Evolutionary conservation across 2,113 vertebrate species (phyloP).

Genomic region (Numenius arquata): DNA sequence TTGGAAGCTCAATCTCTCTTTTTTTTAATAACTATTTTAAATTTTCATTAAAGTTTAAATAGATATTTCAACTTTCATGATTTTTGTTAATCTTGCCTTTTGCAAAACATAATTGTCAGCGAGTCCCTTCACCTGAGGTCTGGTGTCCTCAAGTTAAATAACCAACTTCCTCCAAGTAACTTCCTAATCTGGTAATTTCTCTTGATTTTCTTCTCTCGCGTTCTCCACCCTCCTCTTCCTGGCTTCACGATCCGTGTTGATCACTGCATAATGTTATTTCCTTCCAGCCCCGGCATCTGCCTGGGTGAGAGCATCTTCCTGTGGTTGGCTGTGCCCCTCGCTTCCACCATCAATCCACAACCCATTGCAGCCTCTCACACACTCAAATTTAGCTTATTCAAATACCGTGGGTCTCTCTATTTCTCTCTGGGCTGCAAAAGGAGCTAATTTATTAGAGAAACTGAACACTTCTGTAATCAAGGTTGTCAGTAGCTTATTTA

Average conservation of each 20-base stretch:
- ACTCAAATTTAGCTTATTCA: constrained; percentile 38
- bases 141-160: neutral
- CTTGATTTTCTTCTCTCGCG: neutral
- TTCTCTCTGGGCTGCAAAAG: constrained; percentile 27
- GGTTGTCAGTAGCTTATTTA: neutral
- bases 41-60: neutral
- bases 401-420: neutral
- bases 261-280: constrained; percentile 46
- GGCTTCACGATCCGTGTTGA: neutral
- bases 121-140: neutral
- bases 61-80: too few species aligned
- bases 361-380: neutral
- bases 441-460: neutral
- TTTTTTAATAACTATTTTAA: neutral
- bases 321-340: neutral
- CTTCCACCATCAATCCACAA: constrained; percentile 31
- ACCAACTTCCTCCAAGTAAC: constrained; percentile 32
- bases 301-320: constrained; percentile 36
- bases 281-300: constrained; percentile 58
- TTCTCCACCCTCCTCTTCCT: constrained; percentile 19
- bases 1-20: neutral
- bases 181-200: constrained; percentile 25
- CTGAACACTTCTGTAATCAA: neutral
- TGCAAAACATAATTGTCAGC: too few species aligned
- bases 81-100: neutral